These are phyloP conservation scores for Pachymerium ferrugineum DNA, from an alignment of 2,888 invertebrate genomes.

Conservation along the genomic window DNA sequence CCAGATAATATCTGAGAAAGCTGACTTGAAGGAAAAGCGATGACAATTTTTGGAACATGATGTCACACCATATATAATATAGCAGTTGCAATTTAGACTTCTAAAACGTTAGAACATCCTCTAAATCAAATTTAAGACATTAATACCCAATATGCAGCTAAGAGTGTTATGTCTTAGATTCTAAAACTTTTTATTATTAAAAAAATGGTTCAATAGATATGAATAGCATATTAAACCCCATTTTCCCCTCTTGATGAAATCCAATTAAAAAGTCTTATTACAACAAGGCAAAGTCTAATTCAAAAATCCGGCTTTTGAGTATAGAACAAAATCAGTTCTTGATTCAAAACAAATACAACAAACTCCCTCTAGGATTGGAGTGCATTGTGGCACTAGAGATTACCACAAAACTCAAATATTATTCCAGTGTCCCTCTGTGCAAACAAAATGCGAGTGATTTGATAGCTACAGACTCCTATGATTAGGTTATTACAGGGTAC, in stretches of 20 bases:
- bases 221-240: background rate
- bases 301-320: background rate
- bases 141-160: no score
- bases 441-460: slow-evolving; percentile 16
- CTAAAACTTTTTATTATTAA: background rate
- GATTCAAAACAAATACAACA: slow-evolving; percentile 27
- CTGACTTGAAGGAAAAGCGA: no score
- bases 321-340: background rate
- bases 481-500: slow-evolving; percentile 17
- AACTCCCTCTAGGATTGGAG: slow-evolving; percentile 3
- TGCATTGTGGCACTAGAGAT: slow-evolving; percentile 19
- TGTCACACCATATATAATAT: no score
- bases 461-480: slow-evolving; percentile 25
- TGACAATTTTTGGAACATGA: no score
- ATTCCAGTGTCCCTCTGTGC: slow-evolving; percentile 24
- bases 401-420: slow-evolving; percentile 27
- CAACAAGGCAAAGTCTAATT: background rate
- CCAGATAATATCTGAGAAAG: no score
- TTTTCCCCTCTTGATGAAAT: background rate
- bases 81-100: no score
- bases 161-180: no score
- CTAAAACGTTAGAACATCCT: no score
- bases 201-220: background rate
- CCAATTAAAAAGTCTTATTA: slow-evolving; percentile 24
- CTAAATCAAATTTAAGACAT: no score